Evolutionary conservation across 2,888 invertebrate species (phyloP).

Genomic region (Podabrus alpinus): DNA sequence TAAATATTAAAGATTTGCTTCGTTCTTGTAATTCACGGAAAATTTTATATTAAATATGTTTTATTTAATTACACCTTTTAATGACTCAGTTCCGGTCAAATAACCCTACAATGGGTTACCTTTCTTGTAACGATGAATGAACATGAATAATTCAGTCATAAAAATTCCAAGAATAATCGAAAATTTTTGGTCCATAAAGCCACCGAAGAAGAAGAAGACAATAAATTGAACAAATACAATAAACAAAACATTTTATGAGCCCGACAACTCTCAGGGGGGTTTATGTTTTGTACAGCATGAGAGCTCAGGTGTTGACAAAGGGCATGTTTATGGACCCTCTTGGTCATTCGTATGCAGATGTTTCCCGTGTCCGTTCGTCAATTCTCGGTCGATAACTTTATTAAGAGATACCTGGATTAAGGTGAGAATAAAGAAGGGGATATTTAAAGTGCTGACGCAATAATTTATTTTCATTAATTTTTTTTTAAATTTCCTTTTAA

Average conservation of each 20-base stretch:
- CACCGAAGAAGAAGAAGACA: constrained; percentile 47
- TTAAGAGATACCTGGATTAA: constrained; percentile 38
- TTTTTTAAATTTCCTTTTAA: neutral
- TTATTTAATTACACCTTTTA: constrained; percentile 13
- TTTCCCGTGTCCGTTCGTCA: constrained; percentile 25
- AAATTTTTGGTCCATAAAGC: constrained; percentile 42
- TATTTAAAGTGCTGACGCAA: constrained; percentile 10
- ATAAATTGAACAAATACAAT: constrained; percentile 53
- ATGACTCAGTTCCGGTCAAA: constrained; percentile 27
- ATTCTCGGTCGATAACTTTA: constrained; percentile 45
- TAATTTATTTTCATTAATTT: neutral
- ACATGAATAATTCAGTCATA: constrained; percentile 31
- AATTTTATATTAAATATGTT: neutral
- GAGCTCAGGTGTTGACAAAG: constrained; percentile 52
- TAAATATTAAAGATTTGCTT: neutral
- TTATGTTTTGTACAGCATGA: constrained; percentile 37
- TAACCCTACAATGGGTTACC: constrained; percentile 12
- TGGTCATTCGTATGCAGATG: constrained; percentile 49
- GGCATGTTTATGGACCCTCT: constrained; percentile 49
- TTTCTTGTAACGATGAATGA: constrained; percentile 24
- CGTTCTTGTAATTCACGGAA: neutral
- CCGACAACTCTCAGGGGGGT: constrained; percentile 43
- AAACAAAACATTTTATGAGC: constrained; percentile 52
- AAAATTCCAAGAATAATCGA: constrained; percentile 45
- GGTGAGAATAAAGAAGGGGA: constrained; percentile 32